These are phyloP conservation scores for Crenuchus spilurus DNA, from an alignment of 2,797 vertebrate species.

Conservation along the genomic window DNA sequence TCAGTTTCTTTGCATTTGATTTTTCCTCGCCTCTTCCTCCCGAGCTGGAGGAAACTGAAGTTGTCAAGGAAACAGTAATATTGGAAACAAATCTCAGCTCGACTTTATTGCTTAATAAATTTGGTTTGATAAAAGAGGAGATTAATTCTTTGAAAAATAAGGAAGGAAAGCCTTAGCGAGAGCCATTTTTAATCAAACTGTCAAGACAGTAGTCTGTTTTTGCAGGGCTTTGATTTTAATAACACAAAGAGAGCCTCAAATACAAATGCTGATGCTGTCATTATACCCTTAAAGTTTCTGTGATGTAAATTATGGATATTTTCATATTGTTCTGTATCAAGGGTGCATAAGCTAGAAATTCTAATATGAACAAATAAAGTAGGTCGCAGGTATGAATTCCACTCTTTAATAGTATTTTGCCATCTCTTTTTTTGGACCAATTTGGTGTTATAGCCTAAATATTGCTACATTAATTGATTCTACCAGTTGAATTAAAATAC, in stretches of 20 bases:
- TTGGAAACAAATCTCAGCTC: slow-evolving; percentile 35
- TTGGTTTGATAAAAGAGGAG: slow-evolving; percentile 26
- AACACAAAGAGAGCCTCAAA: not conserved
- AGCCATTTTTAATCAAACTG: slow-evolving; percentile 44
- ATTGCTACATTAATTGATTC: too few species aligned
- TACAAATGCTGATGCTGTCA: not conserved
- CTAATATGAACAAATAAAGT: not conserved
- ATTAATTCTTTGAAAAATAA: slow-evolving; percentile 35
- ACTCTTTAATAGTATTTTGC: not conserved
- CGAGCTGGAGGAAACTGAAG: slow-evolving; percentile 22
- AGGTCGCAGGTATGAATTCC: not conserved
- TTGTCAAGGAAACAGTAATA: slow-evolving; percentile 55
- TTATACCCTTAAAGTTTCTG: not conserved
- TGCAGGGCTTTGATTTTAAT: slow-evolving; percentile 31
- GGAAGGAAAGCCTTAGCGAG: not conserved
- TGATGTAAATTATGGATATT: slow-evolving; percentile 1
- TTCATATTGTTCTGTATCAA: not conserved
- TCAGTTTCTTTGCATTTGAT: slow-evolving; percentile 24
- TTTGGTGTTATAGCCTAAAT: too few species aligned
- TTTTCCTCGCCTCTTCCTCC: slow-evolving; percentile 21
- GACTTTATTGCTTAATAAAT: slow-evolving; percentile 45
- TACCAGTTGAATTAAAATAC: too few species aligned
- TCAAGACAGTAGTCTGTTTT: not conserved
- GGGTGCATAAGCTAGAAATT: too few species aligned
- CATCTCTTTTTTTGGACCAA: too few species aligned